Evolutionary conservation across 2,113 vertebrate genomes (phyloP).

Genomic region (Centropus unirufus): DNA sequence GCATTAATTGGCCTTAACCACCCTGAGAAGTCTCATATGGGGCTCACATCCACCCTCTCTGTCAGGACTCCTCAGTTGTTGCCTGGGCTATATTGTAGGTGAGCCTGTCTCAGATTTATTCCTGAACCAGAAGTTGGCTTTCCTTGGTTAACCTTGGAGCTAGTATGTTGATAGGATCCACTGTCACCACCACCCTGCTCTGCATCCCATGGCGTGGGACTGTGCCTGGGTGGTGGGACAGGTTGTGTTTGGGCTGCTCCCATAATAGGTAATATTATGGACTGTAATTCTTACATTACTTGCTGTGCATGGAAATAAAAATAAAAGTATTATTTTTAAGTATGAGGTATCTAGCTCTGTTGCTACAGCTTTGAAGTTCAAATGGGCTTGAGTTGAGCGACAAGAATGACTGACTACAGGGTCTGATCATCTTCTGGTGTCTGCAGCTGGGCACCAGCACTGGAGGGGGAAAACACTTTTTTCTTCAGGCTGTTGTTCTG

Average conservation of each 20-base stretch:
- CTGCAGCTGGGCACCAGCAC: background rate
- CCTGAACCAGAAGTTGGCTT: background rate
- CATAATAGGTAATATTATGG: background rate
- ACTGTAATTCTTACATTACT: background rate
- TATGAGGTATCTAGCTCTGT: background rate
- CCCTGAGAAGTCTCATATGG: background rate
- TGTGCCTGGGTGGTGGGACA: background rate
- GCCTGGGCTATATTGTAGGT: background rate
- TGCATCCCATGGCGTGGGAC: fast-evolving
- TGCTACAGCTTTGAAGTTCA: background rate
- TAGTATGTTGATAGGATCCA: fast-evolving
- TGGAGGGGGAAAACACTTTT: background rate
- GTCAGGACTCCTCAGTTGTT: fast-evolving
- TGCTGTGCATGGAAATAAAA: background rate
- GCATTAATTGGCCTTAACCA: background rate
- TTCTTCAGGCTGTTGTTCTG: background rate
- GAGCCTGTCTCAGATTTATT: background rate
- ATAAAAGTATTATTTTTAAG: background rate
- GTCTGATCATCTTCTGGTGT: background rate
- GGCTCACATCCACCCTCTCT: background rate
- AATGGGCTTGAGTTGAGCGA: background rate
- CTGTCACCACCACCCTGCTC: background rate
- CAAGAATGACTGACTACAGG: background rate
- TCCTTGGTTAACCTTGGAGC: background rate
- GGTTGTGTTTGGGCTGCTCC: background rate